Evolutionary conservation across 2,888 invertebrate species (phyloP).

Genomic region (Pristionchus maxplancki): DNA sequence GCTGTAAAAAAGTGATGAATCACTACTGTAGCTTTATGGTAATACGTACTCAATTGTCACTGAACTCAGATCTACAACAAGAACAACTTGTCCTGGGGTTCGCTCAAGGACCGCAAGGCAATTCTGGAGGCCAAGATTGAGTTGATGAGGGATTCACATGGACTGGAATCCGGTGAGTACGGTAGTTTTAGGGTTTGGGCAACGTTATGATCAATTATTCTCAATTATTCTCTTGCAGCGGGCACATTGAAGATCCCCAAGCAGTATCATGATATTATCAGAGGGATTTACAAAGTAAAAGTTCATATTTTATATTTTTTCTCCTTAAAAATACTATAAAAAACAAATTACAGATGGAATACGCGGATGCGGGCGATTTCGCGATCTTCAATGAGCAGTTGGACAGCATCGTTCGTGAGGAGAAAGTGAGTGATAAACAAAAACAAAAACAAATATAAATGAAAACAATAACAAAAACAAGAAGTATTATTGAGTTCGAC

Average conservation of each 20-base stretch:
- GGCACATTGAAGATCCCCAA: not conserved
- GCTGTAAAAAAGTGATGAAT: no score
- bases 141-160: no score
- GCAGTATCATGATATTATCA: not conserved
- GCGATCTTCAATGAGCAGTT: not conserved
- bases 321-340: not conserved
- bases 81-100: not conserved
- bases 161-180: no score
- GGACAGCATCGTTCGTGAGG: not conserved
- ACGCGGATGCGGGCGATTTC: not conserved
- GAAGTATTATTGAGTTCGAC: not conserved
- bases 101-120: not conserved
- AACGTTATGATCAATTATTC: no score
- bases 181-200: no score
- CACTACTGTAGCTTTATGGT: no score
- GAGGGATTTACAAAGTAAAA: not conserved
- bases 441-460: no score
- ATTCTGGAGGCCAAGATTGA: not conserved
- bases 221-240: not conserved
- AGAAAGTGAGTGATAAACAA: not conserved
- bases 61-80: not conserved
- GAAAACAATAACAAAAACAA: no score
- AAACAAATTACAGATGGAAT: not conserved
- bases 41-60: no score
- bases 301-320: no score